Evolutionary conservation across 2,797 vertebrate genomes (phyloP), one percentile per base, ranked within the genome.

Genomic region (Cryptoprocta ferox): DNA sequence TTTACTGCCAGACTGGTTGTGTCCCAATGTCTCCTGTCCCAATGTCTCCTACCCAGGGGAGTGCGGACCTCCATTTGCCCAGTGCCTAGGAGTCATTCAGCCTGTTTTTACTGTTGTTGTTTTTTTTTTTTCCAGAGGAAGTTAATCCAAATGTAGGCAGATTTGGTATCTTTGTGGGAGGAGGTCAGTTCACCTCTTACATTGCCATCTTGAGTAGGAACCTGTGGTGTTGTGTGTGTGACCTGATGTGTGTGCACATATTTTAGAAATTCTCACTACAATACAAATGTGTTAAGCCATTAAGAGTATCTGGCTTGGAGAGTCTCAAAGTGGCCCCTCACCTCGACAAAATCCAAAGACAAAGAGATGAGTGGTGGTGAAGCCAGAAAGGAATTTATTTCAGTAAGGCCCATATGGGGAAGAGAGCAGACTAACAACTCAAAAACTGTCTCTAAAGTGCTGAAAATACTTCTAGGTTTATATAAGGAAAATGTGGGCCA

Each of bases 21-120:
- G 42, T n/a, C 81, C n/a, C 9, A 13, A 9, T 6, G 28, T 53
- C 70, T 66, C 19, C 28, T 56, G 42, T n/a, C 81, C n/a, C 9
- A 13, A 9, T 6, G 28, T 53, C 70, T 66, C 19, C 28, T 56
- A 6, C n/a, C 24, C 19, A 3, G 30, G 24, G 14, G 0, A 0
- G 18, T 39, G 14, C 35, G 13, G 80, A 32, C 26, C 50, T 59
- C 59, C 9, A 5, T 73, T 82, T 28, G 3, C 32, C 65, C n/a
- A 24, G 15, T 30, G 28, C 39, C 4, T 82, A 61, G 53, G 24
- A 73, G 53, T 28, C 1, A 1, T 50, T n/a, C 35, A 0, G 59
- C 28, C 45, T 53, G 6, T 26, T 56, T 75, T 39, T 24, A 15
- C 37, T 2, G 61, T 15, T n/a, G n/a, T n/a, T n/a, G 12, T 30